Evolutionary conservation across 2,888 invertebrate species (phyloP).

Genomic region (Amblyteles armatorius): DNA sequence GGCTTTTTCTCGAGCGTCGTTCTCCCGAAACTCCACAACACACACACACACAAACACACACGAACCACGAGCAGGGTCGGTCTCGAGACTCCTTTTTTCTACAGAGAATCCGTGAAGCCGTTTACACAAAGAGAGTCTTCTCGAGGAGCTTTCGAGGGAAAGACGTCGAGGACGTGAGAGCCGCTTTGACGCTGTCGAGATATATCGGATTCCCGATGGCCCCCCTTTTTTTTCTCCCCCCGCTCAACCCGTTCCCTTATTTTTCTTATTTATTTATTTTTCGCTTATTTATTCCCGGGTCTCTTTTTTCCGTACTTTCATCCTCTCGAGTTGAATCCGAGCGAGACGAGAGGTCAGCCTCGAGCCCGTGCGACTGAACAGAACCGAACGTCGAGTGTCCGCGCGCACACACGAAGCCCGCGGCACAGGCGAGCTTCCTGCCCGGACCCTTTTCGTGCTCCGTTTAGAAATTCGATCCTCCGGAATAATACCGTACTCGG

Average conservation of each 20-base stretch:
- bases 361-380: background rate
- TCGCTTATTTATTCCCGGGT: background rate
- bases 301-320: too few relatives aligned
- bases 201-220: slow-evolving; percentile 39
- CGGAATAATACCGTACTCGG: slow-evolving; percentile 67
- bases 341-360: background rate
- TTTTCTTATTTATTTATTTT: slow-evolving; percentile 11
- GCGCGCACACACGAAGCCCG: background rate
- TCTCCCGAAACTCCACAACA: background rate
- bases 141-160: background rate
- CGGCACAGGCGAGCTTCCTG: background rate
- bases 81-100: slow-evolving; percentile 21
- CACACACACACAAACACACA: background rate
- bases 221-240: too few relatives aligned
- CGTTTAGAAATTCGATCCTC: slow-evolving; percentile 73
- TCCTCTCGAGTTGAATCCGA: background rate
- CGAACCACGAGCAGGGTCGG: background rate
- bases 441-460: slow-evolving; percentile 51
- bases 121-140: slow-evolving; percentile 22
- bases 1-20: slow-evolving; percentile 27
- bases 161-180: slow-evolving; percentile 40
- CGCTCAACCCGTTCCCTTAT: background rate
- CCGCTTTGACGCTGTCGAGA: slow-evolving; percentile 33
- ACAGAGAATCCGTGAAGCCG: slow-evolving; percentile 16
- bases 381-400: background rate